Evolutionary conservation across 2,113 vertebrate genomes (phyloP).

Genomic region (Eclectus roratus): DNA sequence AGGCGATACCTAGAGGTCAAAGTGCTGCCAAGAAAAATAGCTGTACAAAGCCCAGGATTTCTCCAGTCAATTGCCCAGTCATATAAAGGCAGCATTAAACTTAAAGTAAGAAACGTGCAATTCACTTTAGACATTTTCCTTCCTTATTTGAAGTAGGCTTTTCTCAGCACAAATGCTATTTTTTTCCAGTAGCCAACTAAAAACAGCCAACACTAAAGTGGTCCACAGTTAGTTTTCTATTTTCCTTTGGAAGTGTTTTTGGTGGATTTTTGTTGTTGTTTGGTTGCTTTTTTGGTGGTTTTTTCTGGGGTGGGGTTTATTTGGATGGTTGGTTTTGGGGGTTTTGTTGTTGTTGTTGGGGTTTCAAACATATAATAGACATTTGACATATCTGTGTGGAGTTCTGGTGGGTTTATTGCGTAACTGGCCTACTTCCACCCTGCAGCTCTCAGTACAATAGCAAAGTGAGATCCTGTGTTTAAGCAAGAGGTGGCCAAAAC

Average conservation of each 20-base stretch:
- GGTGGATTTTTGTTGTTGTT: background rate
- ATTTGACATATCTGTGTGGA: background rate
- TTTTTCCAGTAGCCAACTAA: background rate
- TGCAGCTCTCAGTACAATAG: background rate
- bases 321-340: background rate
- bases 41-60: background rate
- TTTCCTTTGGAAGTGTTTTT: background rate
- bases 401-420: background rate
- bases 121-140: background rate
- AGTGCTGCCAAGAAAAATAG: background rate
- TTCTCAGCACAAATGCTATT: background rate
- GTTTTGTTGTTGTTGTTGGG: background rate
- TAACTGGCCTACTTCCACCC: background rate
- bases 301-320: background rate
- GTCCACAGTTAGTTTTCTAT: background rate
- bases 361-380: background rate
- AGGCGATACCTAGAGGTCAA: background rate
- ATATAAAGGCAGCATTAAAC: background rate
- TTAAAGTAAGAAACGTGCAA: background rate
- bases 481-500: background rate
- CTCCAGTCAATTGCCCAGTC: background rate
- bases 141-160: background rate
- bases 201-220: background rate
- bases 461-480: background rate
- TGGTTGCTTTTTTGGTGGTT: background rate